Conservation (phyloP, 2,113 vertebrate species). For the Accipiter cooperii region DNA sequence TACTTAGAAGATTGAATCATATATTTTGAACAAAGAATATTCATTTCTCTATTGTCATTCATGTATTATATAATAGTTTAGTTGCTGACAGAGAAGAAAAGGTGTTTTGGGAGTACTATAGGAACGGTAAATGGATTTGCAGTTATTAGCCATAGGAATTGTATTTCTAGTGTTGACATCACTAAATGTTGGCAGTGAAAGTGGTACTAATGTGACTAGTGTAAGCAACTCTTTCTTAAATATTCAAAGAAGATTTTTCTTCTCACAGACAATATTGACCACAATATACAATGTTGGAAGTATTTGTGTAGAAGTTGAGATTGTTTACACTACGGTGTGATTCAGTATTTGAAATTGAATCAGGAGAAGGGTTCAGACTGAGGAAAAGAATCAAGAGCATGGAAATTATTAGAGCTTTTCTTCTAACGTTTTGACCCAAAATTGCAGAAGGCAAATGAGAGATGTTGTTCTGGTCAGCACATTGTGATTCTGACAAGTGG, state of each 20-base stretch:
- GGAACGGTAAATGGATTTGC: not conserved
- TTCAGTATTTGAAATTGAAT: not conserved
- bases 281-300: not conserved
- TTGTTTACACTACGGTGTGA: not conserved
- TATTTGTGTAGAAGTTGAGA: not conserved
- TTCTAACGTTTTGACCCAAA: not conserved
- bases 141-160: not conserved
- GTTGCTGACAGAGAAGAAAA: not conserved
- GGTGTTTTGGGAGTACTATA: not conserved
- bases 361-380: not conserved
- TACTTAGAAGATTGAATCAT: slow-evolving; percentile 47
- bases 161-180: not conserved
- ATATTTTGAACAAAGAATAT: slow-evolving; percentile 15
- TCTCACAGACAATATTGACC: not conserved
- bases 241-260: not conserved
- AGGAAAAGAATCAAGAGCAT: not conserved
- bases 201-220: not conserved
- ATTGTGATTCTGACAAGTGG: not conserved
- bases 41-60: not conserved
- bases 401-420: not conserved
- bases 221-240: not conserved
- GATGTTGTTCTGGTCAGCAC: not conserved
- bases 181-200: not conserved
- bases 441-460: not conserved
- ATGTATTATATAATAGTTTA: not conserved